phyloP scores from a whole-genome alignment of 2,113 vertebrate species.

The Anser brachyrhynchus region DNA sequence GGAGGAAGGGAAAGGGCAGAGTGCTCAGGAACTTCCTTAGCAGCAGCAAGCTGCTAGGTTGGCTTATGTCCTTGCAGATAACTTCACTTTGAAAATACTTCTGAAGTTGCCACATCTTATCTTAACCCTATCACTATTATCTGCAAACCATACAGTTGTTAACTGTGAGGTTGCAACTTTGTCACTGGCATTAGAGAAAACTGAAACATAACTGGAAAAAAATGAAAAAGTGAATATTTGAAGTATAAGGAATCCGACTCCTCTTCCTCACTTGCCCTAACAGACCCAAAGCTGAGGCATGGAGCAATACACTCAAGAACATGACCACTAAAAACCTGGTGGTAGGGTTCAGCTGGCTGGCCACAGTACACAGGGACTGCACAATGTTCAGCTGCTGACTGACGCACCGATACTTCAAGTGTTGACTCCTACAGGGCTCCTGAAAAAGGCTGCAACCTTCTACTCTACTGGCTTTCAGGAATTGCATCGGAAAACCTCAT shows the following conservation, averaged over 20 bases:
- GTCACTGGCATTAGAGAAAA: background rate
- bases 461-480: background rate
- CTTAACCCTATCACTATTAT: background rate
- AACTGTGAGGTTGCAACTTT: background rate
- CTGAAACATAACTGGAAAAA: background rate
- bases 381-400: background rate
- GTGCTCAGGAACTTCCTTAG: background rate
- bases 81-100: background rate
- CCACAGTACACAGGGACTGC: accelerated
- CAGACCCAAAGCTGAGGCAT: background rate
- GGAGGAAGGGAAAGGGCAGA: background rate
- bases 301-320: background rate
- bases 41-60: background rate
- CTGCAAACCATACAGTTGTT: background rate
- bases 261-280: background rate
- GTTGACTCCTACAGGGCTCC: background rate
- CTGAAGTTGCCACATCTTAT: background rate
- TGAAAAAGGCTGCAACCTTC: background rate
- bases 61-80: background rate
- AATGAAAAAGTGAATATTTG: background rate
- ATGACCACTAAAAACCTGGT: accelerated
- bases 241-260: background rate
- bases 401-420: background rate
- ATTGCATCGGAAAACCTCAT: accelerated
- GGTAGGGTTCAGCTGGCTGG: background rate